Percentiles rank a stretch among this genome's conserved stretches.
Conservation (phyloP, 2,888 invertebrate species). For the Teinopalpus imperialis region DNA sequence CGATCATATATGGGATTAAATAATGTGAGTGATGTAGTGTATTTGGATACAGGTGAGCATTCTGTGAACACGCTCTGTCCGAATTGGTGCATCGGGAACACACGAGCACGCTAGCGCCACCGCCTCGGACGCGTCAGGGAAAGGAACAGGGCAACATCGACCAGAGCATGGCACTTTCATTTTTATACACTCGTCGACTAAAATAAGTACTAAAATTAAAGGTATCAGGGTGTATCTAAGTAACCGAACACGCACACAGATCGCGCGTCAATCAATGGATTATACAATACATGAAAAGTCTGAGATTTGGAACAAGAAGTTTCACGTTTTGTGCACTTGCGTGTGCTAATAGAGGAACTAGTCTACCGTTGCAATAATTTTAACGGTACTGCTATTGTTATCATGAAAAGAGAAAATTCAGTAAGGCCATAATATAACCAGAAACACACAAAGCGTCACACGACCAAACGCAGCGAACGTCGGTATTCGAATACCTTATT, state of each 20-base stretch:
- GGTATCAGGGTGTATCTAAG: conserved; percentile 64
- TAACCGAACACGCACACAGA: conserved; percentile 77
- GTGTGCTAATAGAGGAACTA: conserved; percentile 79
- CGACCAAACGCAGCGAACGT: conserved; percentile 68
- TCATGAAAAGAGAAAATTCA: conserved; percentile 75
- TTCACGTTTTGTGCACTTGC: conserved; percentile 80
- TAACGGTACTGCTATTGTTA: conserved; percentile 63
- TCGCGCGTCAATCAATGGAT: conserved; percentile 73
- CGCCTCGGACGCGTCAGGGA: conserved; percentile 48
- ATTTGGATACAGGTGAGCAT: conserved; percentile 61
- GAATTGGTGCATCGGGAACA: conserved; percentile 45
- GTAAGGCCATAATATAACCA: conserved; percentile 73
- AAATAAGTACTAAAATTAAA: conserved; percentile 63
- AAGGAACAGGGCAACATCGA: conserved; percentile 67
- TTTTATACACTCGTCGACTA: conserved; percentile 59
- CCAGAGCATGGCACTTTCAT: conserved; percentile 81
- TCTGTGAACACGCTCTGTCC: conserved; percentile 52
- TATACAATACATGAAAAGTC: conserved; percentile 74
- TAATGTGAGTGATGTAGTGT: conserved; percentile 56
- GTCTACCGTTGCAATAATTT: conserved; percentile 70
- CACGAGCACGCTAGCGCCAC: conserved; percentile 35
- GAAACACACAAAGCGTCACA: conserved; percentile 77
- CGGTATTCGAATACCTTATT: conserved; percentile 44
- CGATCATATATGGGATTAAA: conserved; percentile 70
- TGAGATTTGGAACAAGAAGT: conserved; percentile 84